These are phyloP conservation scores for Chamaea fasciata DNA, from an alignment of 2,113 vertebrate species.

Conservation along the genomic window DNA sequence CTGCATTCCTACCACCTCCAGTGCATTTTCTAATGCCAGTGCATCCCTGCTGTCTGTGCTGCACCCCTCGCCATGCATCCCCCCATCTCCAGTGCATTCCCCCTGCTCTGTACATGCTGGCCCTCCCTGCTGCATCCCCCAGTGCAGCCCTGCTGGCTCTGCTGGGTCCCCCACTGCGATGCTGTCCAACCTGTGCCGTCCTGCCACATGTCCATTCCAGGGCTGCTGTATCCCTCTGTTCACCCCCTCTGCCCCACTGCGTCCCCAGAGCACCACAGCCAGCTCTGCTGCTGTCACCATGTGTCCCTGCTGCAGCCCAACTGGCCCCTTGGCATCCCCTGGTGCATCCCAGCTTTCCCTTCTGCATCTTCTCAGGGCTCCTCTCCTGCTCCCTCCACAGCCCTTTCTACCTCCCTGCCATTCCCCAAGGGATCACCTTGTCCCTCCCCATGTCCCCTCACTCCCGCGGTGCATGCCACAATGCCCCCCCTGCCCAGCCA, in stretches of 20 bases:
- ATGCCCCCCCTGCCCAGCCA: not conserved
- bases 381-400: not conserved
- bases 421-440: not conserved
- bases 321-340: not conserved
- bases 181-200: not conserved
- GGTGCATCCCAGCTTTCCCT: not conserved
- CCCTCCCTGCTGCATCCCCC: not conserved
- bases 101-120: fast-evolving
- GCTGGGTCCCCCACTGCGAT: fast-evolving
- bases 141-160: not conserved
- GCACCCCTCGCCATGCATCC: not conserved
- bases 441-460: not conserved
- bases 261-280: not conserved
- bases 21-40: not conserved
- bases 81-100: not conserved
- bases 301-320: not conserved
- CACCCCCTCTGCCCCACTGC: not conserved
- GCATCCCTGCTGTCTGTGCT: not conserved
- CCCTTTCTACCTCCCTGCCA: not conserved
- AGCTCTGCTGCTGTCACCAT: not conserved
- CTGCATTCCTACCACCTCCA: not conserved
- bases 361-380: not conserved
- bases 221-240: not conserved
- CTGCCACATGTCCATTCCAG: fast-evolving
- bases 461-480: not conserved